phyloP scores from a whole-genome alignment of 2,888 invertebrate genomes.

The Argyra leucocephala region DNA sequence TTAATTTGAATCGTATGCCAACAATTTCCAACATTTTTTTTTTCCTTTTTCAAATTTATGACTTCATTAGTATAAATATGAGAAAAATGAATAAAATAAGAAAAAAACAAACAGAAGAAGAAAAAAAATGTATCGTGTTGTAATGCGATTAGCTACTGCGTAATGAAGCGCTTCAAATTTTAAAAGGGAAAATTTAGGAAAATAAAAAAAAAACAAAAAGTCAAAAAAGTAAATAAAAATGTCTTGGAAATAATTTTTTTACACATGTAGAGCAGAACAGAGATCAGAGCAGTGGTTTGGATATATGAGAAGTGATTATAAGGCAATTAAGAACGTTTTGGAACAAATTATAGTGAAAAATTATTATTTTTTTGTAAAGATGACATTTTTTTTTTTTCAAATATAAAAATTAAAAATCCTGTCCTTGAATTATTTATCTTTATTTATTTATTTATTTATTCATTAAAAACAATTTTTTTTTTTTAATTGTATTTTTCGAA shows the following conservation, averaged over 20 bases:
- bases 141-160: slow-evolving; percentile 3
- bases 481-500: no score
- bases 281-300: background rate
- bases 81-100: background rate
- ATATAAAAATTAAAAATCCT: background rate
- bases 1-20: slow-evolving; percentile 2
- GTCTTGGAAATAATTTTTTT: background rate
- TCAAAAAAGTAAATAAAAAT: background rate
- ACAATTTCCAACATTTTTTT: background rate
- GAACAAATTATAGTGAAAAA: background rate
- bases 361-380: background rate
- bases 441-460: background rate
- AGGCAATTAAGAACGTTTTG: background rate
- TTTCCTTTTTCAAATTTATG: background rate
- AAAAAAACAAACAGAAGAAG: background rate
- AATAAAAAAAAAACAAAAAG: background rate
- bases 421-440: background rate
- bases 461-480: no score
- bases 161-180: slow-evolving; percentile 1
- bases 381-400: no score
- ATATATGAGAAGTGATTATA: slow-evolving; percentile 7
- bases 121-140: background rate
- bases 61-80: slow-evolving; percentile 6
- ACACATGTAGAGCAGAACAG: slow-evolving; percentile 9
- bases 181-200: background rate